Evolutionary conservation across 2,888 invertebrate species (phyloP).

Genomic region (Thyatira batis): DNA sequence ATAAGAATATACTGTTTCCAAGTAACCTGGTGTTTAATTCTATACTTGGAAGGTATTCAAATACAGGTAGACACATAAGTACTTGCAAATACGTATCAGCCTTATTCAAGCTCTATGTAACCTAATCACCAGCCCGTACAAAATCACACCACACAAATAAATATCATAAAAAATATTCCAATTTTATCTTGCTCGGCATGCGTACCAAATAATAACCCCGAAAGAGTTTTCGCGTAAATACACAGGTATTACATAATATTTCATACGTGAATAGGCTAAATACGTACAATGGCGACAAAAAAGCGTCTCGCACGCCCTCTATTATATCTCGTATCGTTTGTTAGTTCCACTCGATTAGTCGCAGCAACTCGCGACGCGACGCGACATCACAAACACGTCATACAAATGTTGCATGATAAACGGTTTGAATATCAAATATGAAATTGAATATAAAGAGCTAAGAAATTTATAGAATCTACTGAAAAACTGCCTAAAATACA

Average conservation of each 20-base stretch:
- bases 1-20: no score
- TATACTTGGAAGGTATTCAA: no score
- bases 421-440: neutral
- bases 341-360: constrained; percentile 54
- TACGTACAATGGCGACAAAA: constrained; percentile 29
- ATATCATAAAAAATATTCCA: neutral
- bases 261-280: constrained; percentile 34
- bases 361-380: constrained; percentile 35
- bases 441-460: neutral
- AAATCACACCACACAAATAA: no score
- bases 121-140: no score
- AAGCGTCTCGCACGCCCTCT: constrained; percentile 18
- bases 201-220: neutral
- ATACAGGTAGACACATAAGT: no score
- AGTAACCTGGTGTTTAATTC: no score
- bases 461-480: neutral
- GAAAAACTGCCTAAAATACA: no score
- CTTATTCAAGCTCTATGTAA: no score
- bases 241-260: constrained; percentile 30
- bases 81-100: no score
- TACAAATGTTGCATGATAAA: neutral
- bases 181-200: neutral
- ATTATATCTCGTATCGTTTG: constrained; percentile 38
- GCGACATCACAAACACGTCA: constrained; percentile 1
- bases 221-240: neutral